phyloP scores from a whole-genome alignment of 1,140 invertebrate species.

The Drosophila persimilis region DNA sequence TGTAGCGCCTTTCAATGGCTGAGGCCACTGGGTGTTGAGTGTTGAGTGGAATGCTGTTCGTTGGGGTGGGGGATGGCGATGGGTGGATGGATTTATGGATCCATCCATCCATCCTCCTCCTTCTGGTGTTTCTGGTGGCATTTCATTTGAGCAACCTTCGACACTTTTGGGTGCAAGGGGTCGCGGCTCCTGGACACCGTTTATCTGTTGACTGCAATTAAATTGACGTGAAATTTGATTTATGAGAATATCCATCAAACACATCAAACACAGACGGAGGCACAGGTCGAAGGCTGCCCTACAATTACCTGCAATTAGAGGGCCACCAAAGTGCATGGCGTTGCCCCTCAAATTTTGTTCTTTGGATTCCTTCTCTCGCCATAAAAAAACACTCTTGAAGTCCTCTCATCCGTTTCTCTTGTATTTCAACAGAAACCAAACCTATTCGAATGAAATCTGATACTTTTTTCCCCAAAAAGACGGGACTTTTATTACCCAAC shows the following conservation, averaged over 20 bases:
- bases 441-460: no score
- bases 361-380: background rate
- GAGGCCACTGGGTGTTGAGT: slow-evolving; percentile 8
- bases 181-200: slow-evolving; percentile 48
- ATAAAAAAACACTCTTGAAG: background rate
- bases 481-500: no score
- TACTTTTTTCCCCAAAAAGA: no score
- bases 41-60: slow-evolving; percentile 7
- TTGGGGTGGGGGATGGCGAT: background rate
- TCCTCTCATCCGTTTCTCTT: no score
- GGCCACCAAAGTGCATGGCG: no score
- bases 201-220: slow-evolving; percentile 78
- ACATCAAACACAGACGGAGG: background rate
- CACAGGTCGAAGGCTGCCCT: slow-evolving; percentile 8
- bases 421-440: no score
- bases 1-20: slow-evolving; percentile 29
- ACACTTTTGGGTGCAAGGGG: slow-evolving; percentile 48
- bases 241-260: slow-evolving; percentile 35
- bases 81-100: no score
- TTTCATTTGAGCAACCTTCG: slow-evolving; percentile 54
- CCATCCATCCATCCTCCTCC: slow-evolving; percentile 23
- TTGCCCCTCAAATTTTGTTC: no score
- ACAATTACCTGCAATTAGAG: slow-evolving; percentile 2
- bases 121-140: background rate
- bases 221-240: slow-evolving; percentile 76